These are phyloP conservation scores for Charina bottae DNA, from an alignment of 2,113 vertebrate genomes.

Conservation along the genomic window DNA sequence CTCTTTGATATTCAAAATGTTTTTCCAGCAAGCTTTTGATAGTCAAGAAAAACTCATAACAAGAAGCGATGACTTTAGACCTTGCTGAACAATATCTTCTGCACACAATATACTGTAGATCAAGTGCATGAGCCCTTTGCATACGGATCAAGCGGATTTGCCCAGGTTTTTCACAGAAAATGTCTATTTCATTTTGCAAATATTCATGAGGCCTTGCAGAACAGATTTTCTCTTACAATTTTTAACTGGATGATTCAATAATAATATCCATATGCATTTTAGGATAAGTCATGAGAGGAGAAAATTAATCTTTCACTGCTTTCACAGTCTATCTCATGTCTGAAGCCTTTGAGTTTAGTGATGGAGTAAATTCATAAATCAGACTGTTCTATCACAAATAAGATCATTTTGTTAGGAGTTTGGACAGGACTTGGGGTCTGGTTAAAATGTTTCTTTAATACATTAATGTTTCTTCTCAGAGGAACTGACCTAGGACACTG, in stretches of 20 bases:
- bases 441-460: not conserved
- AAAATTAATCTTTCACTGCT: not conserved
- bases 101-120: not conserved
- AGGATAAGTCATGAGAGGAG: not conserved
- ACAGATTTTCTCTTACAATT: not conserved
- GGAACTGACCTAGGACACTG: no score
- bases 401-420: not conserved
- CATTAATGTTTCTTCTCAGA: no score
- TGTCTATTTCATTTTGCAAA: not conserved
- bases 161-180: not conserved
- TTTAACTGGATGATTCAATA: not conserved
- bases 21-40: not conserved
- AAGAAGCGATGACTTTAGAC: not conserved
- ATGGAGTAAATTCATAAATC: not conserved
- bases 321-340: not conserved
- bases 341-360: not conserved
- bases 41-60: constrained; percentile 2
- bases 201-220: not conserved
- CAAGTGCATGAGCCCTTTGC: not conserved
- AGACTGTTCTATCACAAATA: not conserved
- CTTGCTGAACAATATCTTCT: constrained; percentile 21
- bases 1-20: constrained; percentile 17
- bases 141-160: not conserved
- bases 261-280: not conserved
- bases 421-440: not conserved